Conservation (phyloP, 1,140 invertebrate genomes). For the Drosophila tsacasi region DNA sequence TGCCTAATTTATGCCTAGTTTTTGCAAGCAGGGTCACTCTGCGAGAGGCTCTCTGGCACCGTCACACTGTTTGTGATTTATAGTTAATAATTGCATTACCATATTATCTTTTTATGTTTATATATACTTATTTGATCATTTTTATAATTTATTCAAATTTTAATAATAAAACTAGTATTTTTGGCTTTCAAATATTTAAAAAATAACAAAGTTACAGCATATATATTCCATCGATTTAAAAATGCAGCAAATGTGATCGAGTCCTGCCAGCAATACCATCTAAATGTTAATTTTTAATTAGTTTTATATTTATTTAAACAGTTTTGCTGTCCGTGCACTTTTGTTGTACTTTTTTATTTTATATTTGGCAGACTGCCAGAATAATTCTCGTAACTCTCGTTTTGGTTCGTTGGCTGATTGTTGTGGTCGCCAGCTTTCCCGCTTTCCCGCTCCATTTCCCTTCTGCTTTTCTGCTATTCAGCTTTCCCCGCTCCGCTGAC, state of each 20-base stretch:
- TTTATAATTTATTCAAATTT: not conserved
- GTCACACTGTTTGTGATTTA: not conserved
- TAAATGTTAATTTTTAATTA: not conserved
- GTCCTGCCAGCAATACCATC: not conserved
- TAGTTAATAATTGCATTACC: not conserved
- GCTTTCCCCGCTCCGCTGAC: not conserved
- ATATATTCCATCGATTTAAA: not conserved
- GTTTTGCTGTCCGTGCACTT: conserved; percentile 5
- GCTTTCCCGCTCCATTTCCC: conserved; percentile 5
- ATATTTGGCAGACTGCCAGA: conserved; percentile 66
- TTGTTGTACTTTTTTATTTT: conserved; percentile 18
- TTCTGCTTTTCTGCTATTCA: conserved; percentile 2
- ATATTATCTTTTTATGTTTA: not conserved
- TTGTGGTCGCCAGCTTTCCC: conserved; percentile 20
- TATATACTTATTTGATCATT: no score
- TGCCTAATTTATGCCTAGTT: not conserved
- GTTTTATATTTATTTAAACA: not conserved
- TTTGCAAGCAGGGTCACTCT: not conserved
- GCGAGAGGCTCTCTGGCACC: not conserved
- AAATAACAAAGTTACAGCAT: not conserved
- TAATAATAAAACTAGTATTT: no score
- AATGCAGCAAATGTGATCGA: not conserved
- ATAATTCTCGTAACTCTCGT: conserved; percentile 70
- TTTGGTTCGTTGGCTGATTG: conserved; percentile 56
- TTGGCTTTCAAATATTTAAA: not conserved